Percentiles rank a stretch among this genome's conserved stretches.
Evolutionary conservation across 2,888 invertebrate genomes (phyloP).

Genomic region (Tipula lateralis): DNA sequence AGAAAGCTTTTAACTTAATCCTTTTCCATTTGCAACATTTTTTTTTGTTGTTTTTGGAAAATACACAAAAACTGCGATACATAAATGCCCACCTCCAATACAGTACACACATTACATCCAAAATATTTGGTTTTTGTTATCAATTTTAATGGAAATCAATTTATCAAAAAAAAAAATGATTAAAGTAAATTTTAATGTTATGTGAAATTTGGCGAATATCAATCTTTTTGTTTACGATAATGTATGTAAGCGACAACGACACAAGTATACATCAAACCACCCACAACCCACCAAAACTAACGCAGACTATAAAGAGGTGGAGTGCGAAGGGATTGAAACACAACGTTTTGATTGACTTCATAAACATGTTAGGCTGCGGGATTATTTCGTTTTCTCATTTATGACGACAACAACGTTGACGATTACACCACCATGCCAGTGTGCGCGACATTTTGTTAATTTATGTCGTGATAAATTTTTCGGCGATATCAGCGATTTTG

Average conservation of each 20-base stretch:
- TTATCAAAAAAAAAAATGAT: not conserved
- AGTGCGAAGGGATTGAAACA: no score
- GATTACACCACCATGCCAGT: not conserved
- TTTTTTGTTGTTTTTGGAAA: no score
- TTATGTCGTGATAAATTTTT: slow-evolving; percentile 8
- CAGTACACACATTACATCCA: no score
- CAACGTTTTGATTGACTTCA: not conserved
- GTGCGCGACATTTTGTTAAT: not conserved
- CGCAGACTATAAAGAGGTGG: no score
- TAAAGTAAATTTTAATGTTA: not conserved
- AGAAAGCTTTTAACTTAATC: no score
- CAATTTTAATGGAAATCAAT: slow-evolving; percentile 11
- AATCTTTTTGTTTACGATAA: not conserved
- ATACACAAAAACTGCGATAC: no score
- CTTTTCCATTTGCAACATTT: no score
- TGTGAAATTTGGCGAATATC: not conserved
- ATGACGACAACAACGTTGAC: not conserved
- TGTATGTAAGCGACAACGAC: no score
- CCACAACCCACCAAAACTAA: no score
- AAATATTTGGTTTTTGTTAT: not conserved
- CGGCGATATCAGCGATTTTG: not conserved
- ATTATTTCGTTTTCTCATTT: not conserved
- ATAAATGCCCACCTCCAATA: no score
- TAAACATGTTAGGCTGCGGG: not conserved
- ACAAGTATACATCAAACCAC: no score